phyloP scores from a whole-genome alignment of 2,888 invertebrate genomes.

The Drosophila leonis region DNA sequence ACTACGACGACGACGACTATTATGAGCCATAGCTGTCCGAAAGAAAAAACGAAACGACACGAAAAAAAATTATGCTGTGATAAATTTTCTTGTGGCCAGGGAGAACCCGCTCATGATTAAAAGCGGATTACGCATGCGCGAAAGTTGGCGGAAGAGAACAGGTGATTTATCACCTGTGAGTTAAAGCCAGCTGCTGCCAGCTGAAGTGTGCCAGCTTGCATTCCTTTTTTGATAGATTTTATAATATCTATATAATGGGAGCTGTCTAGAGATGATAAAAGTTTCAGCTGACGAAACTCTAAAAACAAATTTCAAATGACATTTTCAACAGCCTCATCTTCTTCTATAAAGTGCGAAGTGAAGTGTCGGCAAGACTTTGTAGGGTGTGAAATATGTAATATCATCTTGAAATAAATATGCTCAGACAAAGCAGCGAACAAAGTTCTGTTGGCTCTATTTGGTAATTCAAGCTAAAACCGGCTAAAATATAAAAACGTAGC shows the following conservation, averaged over 20 bases:
- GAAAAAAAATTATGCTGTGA: constrained; percentile 31
- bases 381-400: constrained; percentile 6
- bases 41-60: constrained; percentile 8
- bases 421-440: background rate
- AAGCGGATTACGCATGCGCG: constrained; percentile 56
- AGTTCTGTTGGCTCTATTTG: constrained; percentile 9
- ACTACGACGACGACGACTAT: constrained; percentile 9
- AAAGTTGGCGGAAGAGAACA: constrained; percentile 49
- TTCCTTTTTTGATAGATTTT: background rate
- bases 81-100: constrained; percentile 47
- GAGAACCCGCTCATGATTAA: constrained; percentile 57
- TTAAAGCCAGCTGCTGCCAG: constrained; percentile 22
- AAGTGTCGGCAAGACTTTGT: constrained; percentile 6
- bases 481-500: background rate
- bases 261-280: background rate
- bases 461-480: constrained; percentile 33
- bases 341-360: background rate
- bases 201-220: constrained; percentile 4
- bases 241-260: background rate
- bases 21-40: constrained; percentile 59
- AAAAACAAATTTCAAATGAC: too few species aligned
- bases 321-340: background rate
- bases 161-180: constrained; percentile 44
- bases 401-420: constrained; percentile 3
- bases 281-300: background rate